Base-by-base conservation (phyloP, 2,113 vertebrate genomes). In the Heterotilapia buettikoferi region DNA sequence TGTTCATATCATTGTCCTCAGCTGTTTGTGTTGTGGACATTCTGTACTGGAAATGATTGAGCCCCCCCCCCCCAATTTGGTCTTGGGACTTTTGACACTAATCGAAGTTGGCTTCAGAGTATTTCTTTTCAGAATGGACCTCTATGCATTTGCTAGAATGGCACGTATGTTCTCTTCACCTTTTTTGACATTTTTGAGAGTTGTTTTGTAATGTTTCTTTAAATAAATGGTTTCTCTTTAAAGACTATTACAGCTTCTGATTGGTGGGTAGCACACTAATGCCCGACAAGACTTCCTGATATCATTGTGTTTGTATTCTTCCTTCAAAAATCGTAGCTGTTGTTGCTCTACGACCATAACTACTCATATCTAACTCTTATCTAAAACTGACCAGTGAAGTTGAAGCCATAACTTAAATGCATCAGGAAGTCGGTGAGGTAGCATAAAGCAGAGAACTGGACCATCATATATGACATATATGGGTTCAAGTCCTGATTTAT, bases 131-230 rank as follows among this genome's bases (percentile, higher is more conserved):
- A 83, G 45, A 89, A 79, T 81, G 24, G 57, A 79, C 45, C 7
- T 73, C 31, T 81, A 16, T 83, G 80, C 53, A 80, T 89, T 86
- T 84, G 56, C 43, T 43, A 18, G 11, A 26, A 19, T 85, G 78
- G 68, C 52, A 50, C 31, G 9, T 85, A 50, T 82, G 76, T 78
- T 83, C 16, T 56, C 9, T 5, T 26, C 3, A 18, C 14, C 18
- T 40, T 57, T 88, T 88, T 90, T 82, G 52, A 57, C 61, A 86
- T 71, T 88, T 86, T 80, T 82, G 18, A 80, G 50, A 79, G 52
- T 88, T 91, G 79, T 95, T 95, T 95, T 94, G 85, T 93, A 95
- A 91, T 81, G 47, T 88, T 92, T 92, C 73, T 88, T 88, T 61
- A 82, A 94, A 94, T 94, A 92, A 93, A 94, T 4, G 4, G 38